These are phyloP conservation scores for Phymorhynchus buccinoides DNA, from an alignment of 1,140 invertebrate species.

Conservation along the genomic window DNA sequence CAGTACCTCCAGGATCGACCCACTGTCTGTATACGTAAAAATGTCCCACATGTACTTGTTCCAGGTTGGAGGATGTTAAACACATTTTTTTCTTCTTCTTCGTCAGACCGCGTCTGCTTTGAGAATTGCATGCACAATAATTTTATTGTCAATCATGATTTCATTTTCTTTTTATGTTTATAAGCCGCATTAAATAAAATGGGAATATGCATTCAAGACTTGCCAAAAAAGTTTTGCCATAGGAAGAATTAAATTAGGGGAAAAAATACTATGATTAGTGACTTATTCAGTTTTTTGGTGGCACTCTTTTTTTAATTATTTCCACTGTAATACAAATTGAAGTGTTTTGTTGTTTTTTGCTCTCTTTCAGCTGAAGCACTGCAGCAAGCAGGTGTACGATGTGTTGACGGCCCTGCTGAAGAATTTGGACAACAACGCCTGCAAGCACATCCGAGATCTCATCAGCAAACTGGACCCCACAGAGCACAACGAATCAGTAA, in stretches of 20 bases:
- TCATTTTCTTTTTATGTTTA: not conserved
- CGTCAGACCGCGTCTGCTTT: too few relatives aligned
- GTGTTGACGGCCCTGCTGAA: constrained; percentile 90
- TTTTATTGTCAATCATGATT: not conserved
- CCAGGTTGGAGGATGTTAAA: too few relatives aligned
- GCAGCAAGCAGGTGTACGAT: constrained; percentile 93
- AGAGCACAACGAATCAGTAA: constrained; percentile 89
- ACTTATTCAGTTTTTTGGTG: too few relatives aligned
- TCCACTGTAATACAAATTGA: too few relatives aligned
- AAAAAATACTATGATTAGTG: too few relatives aligned
- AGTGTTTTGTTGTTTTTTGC: not conserved
- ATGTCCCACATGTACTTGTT: too few relatives aligned
- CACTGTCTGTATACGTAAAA: too few relatives aligned
- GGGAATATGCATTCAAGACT: not conserved
- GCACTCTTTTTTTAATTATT: too few relatives aligned
- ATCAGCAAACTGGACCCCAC: constrained; percentile 88
- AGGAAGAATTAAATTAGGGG: not conserved
- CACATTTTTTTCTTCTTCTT: too few relatives aligned
- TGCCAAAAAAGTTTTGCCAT: not conserved
- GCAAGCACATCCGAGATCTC: constrained; percentile 88
- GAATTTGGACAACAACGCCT: constrained; percentile 88
- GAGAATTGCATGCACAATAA: not conserved
- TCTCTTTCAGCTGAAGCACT: constrained; percentile 84
- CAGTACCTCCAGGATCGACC: too few relatives aligned
- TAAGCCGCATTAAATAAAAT: not conserved